Evolutionary conservation across 1,140 invertebrate species (phyloP).

Genomic region (Drosophila kanapiae): DNA sequence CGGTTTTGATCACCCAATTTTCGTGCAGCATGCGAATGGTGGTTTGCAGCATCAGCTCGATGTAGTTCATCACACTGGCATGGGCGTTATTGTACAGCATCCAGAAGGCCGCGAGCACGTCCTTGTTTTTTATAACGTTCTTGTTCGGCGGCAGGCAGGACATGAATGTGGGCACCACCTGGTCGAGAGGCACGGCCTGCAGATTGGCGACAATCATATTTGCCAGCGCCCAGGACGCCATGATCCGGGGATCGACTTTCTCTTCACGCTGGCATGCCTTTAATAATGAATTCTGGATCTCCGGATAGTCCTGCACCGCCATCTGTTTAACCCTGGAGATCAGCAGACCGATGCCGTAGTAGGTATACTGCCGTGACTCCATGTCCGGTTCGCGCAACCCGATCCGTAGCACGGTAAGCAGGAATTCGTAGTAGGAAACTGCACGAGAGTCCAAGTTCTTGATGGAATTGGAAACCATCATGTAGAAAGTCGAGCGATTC

Average conservation of each 20-base stretch:
- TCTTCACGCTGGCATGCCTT: too few species aligned
- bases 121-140: not conserved
- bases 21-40: not conserved
- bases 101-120: not conserved
- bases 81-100: not conserved
- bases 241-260: too few species aligned
- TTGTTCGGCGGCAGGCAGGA: not conserved
- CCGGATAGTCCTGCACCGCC: not conserved
- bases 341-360: not conserved
- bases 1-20: not conserved
- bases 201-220: constrained; percentile 7
- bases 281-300: not conserved
- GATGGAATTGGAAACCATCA: not conserved
- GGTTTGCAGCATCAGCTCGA: not conserved
- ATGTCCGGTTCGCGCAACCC: not conserved
- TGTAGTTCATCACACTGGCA: not conserved
- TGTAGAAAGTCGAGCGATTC: not conserved
- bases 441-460: too few species aligned
- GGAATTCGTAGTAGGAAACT: not conserved
- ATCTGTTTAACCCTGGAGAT: not conserved
- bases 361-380: not conserved
- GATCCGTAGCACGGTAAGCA: not conserved
- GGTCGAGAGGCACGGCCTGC: not conserved
- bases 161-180: not conserved
- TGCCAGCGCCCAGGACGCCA: not conserved